These are phyloP conservation scores for Patella pellucida DNA, from an alignment of 2,888 invertebrate species.

Conservation along the genomic window DNA sequence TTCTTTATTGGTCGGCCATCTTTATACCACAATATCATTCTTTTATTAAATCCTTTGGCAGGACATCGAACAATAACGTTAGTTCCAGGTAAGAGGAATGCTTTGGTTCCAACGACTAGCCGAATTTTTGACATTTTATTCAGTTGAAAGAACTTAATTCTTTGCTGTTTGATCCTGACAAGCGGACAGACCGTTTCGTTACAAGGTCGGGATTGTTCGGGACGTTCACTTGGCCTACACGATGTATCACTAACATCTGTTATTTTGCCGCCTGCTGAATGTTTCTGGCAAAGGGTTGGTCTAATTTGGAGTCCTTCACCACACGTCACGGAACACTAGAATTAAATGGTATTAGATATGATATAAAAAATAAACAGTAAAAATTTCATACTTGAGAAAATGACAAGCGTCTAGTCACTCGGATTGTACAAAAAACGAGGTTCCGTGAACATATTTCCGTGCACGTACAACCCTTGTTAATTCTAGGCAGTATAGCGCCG, in stretches of 20 bases:
- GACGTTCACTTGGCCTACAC: slow-evolving; percentile 48
- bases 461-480: too few species aligned
- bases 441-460: too few species aligned
- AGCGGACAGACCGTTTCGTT: slow-evolving; percentile 51
- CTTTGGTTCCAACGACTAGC: slow-evolving; percentile 57
- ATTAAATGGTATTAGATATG: slow-evolving; percentile 20
- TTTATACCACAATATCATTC: slow-evolving; percentile 60
- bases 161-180: slow-evolving; percentile 49
- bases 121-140: slow-evolving; percentile 53
- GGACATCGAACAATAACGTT: slow-evolving; percentile 60
- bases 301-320: slow-evolving; percentile 87
- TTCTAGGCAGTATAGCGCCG: too few species aligned
- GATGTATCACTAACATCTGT: slow-evolving; percentile 45
- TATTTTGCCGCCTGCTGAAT: slow-evolving; percentile 39
- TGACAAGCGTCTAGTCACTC: too few species aligned
- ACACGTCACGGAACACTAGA: slow-evolving; percentile 92
- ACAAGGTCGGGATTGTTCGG: slow-evolving; percentile 46
- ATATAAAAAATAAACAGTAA: too few species aligned
- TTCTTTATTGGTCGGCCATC: slow-evolving; percentile 44
- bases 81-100: slow-evolving; percentile 60
- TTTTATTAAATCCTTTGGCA: slow-evolving; percentile 53
- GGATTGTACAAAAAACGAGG: too few species aligned
- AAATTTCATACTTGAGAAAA: too few species aligned
- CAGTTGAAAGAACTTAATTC: slow-evolving; percentile 56
- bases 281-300: slow-evolving; percentile 80